phyloP scores from a whole-genome alignment of 2,797 vertebrate species.

The Rhinella marina region DNA sequence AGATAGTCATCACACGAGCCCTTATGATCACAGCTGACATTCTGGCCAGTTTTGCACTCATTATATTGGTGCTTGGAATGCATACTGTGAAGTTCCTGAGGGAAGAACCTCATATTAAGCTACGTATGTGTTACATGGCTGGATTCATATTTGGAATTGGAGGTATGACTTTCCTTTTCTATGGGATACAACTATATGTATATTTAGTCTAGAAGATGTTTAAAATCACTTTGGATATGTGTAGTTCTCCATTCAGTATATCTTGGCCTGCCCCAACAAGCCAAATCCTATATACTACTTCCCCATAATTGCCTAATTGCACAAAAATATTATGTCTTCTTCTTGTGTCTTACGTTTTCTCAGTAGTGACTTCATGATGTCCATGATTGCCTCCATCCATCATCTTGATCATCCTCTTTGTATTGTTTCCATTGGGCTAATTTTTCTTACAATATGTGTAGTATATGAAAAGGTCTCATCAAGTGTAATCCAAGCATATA shows the following conservation, averaged over 20 bases:
- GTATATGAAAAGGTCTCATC: background rate
- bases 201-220: background rate
- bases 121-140: conserved; percentile 69
- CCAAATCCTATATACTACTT: too few relatives aligned
- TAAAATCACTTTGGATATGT: too few relatives aligned
- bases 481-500: background rate
- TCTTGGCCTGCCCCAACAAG: too few relatives aligned
- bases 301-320: background rate
- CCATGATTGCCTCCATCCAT: background rate
- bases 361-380: background rate
- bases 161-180: conserved; percentile 61
- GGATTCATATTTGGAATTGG: conserved; percentile 66
- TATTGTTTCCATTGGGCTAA: background rate
- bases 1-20: conserved; percentile 71
- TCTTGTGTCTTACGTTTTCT: background rate
- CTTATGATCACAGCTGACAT: conserved; percentile 73
- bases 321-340: background rate
- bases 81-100: conserved; percentile 71
- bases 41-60: conserved; percentile 70
- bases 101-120: conserved; percentile 68
- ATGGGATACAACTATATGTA: background rate
- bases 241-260: too few relatives aligned
- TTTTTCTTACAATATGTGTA: background rate
- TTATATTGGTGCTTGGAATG: conserved; percentile 66
- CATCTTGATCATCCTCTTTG: background rate